phyloP scores from a whole-genome alignment of 2,888 invertebrate genomes.

The Heterodera filipjevi region DNA sequence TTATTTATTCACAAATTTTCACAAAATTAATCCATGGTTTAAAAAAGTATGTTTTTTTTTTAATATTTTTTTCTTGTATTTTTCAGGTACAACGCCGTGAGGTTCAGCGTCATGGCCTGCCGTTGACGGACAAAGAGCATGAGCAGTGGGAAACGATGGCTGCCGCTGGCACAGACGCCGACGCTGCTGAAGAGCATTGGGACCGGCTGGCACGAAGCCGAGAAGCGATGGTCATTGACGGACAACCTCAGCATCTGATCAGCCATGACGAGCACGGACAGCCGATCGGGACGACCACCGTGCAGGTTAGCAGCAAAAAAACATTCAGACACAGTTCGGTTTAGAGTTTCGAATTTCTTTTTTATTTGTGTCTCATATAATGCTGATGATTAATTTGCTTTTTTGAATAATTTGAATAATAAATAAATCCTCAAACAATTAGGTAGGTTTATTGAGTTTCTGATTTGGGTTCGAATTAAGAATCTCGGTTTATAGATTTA shows the following conservation, averaged over 20 bases:
- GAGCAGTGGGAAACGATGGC: slow-evolving; percentile 46
- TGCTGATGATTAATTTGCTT: too few relatives aligned
- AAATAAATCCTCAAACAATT: too few relatives aligned
- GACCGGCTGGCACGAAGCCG: slow-evolving; percentile 43
- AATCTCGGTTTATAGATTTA: too few relatives aligned
- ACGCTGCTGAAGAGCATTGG: slow-evolving; percentile 29
- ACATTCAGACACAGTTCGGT: too few relatives aligned
- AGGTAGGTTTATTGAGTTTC: too few relatives aligned
- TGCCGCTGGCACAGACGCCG: slow-evolving; percentile 23
- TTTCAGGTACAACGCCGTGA: slow-evolving; percentile 53
- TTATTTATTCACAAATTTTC: background rate
- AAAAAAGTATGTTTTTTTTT: background rate
- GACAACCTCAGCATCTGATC: slow-evolving; percentile 36
- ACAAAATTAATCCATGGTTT: slow-evolving; percentile 22
- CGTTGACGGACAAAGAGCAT: slow-evolving; percentile 56
- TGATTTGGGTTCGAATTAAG: too few relatives aligned
- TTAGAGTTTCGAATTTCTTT: too few relatives aligned
- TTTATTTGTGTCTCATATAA: too few relatives aligned
- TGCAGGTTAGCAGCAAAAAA: background rate
- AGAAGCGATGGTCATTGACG: slow-evolving; percentile 48
- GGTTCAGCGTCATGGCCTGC: slow-evolving; percentile 48
- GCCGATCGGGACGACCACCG: slow-evolving; percentile 21
- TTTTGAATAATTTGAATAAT: too few relatives aligned
- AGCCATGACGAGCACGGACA: slow-evolving; percentile 29
- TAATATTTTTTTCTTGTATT: slow-evolving; percentile 16